Conservation (phyloP, 2,797 vertebrate genomes). For the Helicolenus hilgendorfi region DNA sequence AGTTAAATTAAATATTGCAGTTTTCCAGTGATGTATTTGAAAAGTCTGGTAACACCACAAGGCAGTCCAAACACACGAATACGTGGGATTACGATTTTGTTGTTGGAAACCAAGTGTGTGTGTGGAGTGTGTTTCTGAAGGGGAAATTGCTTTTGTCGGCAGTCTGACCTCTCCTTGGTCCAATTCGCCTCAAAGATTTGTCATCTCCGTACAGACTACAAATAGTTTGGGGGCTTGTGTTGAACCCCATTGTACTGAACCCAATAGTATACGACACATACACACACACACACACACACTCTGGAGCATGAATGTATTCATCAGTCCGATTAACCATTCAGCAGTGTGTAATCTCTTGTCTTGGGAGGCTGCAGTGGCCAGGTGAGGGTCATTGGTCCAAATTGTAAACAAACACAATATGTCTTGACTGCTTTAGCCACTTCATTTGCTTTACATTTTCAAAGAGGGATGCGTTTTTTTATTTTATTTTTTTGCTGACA, state of each 20-base stretch:
- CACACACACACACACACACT: slow-evolving; percentile 21
- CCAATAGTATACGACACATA: slow-evolving; percentile 9
- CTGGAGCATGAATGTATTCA: slow-evolving; percentile 35
- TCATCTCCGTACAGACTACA: slow-evolving; percentile 61
- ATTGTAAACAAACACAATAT: slow-evolving; percentile 42
- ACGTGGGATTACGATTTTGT: slow-evolving; percentile 3
- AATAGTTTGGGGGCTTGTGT: slow-evolving; percentile 75
- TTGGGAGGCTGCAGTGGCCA: not conserved
- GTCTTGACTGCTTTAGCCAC: slow-evolving; percentile 31
- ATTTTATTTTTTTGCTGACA: slow-evolving; percentile 50
- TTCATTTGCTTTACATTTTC: slow-evolving; percentile 55
- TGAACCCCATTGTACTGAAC: slow-evolving; percentile 62
- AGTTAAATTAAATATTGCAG: not conserved
- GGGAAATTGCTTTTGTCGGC: slow-evolving; percentile 74
- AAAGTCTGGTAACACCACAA: slow-evolving; percentile 1
- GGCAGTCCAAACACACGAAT: not conserved
- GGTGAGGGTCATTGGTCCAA: slow-evolving; percentile 58
- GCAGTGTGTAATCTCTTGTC: slow-evolving; percentile 26
- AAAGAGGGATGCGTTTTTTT: slow-evolving; percentile 18
- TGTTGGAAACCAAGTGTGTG: not conserved
- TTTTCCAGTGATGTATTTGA: not conserved
- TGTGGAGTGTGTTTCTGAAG: slow-evolving; percentile 17
- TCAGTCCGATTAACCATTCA: slow-evolving; percentile 50
- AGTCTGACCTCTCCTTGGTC: slow-evolving; percentile 62
- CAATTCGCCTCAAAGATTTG: slow-evolving; percentile 66